These are phyloP conservation scores for Phalera bucephala DNA, from an alignment of 2,888 invertebrate species.

Conservation along the genomic window DNA sequence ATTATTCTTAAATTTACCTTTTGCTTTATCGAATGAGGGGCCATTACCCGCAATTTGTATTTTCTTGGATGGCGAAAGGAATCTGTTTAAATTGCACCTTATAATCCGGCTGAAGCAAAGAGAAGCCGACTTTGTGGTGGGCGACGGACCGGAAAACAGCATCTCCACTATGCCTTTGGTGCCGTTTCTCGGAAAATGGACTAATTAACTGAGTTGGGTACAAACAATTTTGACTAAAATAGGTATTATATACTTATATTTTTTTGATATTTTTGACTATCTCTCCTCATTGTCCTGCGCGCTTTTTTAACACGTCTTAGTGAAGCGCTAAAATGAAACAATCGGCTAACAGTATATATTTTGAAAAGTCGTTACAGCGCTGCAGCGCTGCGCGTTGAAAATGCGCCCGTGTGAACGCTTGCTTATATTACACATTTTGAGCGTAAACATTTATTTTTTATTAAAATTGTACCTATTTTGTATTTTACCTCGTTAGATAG, in stretches of 20 bases:
- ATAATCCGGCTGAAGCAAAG: conserved; percentile 38
- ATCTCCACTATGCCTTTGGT: conserved; percentile 26
- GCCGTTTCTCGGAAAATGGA: conserved; percentile 26
- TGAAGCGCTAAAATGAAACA: no score
- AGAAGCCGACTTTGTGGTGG: conserved; percentile 28
- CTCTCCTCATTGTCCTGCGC: no score
- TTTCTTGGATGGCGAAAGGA: conserved; percentile 33
- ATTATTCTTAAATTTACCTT: conserved; percentile 2
- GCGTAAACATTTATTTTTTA: no score
- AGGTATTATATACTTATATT: background rate
- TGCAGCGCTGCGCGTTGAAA: no score
- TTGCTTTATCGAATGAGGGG: conserved; percentile 21
- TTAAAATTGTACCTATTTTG: no score
- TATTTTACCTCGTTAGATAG: no score
- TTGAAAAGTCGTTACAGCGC: no score
- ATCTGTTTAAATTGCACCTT: conserved; percentile 53
- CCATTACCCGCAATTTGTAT: conserved; percentile 29
- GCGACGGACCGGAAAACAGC: conserved; percentile 39
- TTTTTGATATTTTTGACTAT: no score
- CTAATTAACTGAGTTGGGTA: conserved; percentile 1
- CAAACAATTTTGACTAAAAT: background rate
- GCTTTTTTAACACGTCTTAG: no score
- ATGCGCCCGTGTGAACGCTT: no score
- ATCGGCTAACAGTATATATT: no score
- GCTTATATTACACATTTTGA: no score